phyloP scores from a whole-genome alignment of 2,113 vertebrate species.

The Ochotona princeps region DNA sequence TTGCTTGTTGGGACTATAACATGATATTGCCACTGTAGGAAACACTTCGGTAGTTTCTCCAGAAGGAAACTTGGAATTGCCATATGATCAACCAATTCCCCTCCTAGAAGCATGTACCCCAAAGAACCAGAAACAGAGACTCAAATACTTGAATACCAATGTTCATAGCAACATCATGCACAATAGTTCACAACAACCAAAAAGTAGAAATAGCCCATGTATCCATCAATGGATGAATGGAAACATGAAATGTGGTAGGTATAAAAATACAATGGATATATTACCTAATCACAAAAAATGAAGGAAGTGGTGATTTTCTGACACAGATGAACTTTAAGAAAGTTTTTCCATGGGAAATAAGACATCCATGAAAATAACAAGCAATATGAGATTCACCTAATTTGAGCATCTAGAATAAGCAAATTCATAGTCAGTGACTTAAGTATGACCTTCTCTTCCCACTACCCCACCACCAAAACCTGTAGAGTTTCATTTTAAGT shows the following conservation, averaged over 20 bases:
- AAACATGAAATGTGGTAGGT: not conserved
- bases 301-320: not conserved
- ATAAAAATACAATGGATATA: not conserved
- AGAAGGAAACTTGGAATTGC: constrained; percentile 32
- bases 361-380: not conserved
- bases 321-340: not conserved
- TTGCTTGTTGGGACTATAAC: not conserved
- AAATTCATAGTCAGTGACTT: not conserved
- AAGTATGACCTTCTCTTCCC: too few relatives aligned
- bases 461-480: too few relatives aligned
- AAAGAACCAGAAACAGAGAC: constrained; percentile 15
- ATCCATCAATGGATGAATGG: not conserved
- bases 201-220: not conserved
- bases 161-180: not conserved
- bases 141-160: not conserved
- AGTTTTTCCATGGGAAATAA: not conserved
- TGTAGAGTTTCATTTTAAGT: too few relatives aligned
- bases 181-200: not conserved
- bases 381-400: not conserved
- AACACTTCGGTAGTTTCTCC: not conserved
- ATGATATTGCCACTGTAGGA: not conserved
- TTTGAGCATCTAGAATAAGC: not conserved
- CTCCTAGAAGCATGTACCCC: not conserved
- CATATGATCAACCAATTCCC: not conserved
- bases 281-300: not conserved